phyloP scores from a whole-genome alignment of 2,888 invertebrate species.

The Trichopria drosophilae region DNA sequence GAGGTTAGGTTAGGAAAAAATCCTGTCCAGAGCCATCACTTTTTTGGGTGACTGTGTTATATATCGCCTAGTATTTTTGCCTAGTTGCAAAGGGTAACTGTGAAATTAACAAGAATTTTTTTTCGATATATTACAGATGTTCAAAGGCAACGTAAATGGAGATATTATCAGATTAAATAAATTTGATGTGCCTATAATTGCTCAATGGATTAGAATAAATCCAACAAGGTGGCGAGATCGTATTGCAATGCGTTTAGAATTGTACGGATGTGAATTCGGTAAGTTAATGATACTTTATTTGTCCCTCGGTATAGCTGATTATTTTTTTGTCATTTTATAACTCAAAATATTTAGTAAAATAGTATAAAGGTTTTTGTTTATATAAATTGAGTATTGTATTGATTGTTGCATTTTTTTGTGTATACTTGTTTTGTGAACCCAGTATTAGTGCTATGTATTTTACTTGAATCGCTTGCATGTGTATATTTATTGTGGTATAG shows the following conservation, averaged over 20 bases:
- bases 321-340: constrained; percentile 2
- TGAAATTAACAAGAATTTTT: not conserved
- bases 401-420: too few species aligned
- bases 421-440: too few species aligned
- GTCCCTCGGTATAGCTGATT: too few species aligned
- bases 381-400: too few species aligned
- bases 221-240: constrained; percentile 95
- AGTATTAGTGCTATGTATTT: too few species aligned
- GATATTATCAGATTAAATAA: constrained; percentile 81
- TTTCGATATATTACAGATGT: constrained; percentile 73
- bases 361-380: constrained; percentile 55
- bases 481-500: too few species aligned
- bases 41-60: constrained; percentile 87
- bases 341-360: not conserved
- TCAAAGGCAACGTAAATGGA: constrained; percentile 91
- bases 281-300: constrained; percentile 52
- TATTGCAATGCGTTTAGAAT: constrained; percentile 90
- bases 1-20: too few species aligned
- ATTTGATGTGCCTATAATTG: constrained; percentile 94
- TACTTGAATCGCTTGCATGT: too few species aligned
- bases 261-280: constrained; percentile 96
- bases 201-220: constrained; percentile 90
- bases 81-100: too few species aligned
- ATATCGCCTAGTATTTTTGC: too few species aligned
- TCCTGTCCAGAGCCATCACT: constrained; percentile 84